Percentiles rank a stretch among this genome's conserved stretches.
These are phyloP conservation scores for Burhinus oedicnemus DNA, from an alignment of 2,113 vertebrate species.

Conservation along the genomic window DNA sequence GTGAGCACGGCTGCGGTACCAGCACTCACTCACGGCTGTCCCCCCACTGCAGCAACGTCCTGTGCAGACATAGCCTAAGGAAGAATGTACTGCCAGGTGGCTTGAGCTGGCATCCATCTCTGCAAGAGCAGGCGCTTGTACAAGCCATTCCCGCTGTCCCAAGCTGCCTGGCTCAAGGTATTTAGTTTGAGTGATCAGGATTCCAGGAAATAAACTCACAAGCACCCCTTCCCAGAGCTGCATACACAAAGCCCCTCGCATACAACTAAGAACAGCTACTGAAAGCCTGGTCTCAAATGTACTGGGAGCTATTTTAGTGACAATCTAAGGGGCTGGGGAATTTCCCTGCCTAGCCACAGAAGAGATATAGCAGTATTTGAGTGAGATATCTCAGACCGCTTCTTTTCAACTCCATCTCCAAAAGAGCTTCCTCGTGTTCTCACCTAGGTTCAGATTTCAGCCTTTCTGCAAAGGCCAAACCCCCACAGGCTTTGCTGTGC, in stretches of 20 bases:
- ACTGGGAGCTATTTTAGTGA: not conserved
- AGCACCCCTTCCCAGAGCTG: not conserved
- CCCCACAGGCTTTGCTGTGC: not conserved
- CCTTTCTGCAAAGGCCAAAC: not conserved
- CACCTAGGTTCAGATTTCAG: not conserved
- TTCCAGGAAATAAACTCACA: not conserved
- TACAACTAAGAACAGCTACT: not conserved
- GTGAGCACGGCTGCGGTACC: not conserved
- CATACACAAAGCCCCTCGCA: not conserved
- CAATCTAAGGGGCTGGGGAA: not conserved
- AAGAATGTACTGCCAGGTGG: not conserved
- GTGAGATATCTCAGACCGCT: not conserved
- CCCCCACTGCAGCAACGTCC: not conserved
- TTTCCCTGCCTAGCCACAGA: conserved; percentile 3
- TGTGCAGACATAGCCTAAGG: not conserved
- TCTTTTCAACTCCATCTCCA: not conserved
- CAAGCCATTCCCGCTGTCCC: not conserved
- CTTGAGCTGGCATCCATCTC: not conserved
- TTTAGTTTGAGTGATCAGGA: not conserved
- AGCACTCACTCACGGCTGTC: fast-evolving
- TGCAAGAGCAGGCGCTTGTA: not conserved
- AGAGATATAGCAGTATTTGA: not conserved
- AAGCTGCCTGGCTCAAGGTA: not conserved
- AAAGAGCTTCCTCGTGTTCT: not conserved
- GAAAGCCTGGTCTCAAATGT: not conserved